Percentiles rank a stretch among this genome's conserved stretches.
phyloP scores from a whole-genome alignment of 35 echinoderm and acorn worm species.

The Apostichopus parvimensis region DNA sequence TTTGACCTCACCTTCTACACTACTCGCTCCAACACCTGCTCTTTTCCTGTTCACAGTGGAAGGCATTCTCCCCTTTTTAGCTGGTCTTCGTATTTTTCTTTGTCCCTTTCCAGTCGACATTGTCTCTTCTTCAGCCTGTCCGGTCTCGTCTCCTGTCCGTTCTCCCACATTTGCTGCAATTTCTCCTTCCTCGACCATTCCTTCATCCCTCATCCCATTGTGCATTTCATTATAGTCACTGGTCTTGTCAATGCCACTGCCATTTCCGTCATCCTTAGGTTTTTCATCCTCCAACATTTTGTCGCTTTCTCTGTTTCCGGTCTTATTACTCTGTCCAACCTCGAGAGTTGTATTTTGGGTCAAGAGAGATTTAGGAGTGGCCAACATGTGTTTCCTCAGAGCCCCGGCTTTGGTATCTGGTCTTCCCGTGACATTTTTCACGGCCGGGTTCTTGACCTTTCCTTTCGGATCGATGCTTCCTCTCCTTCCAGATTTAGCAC shows the following conservation, averaged over 20 bases:
- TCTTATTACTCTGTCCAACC: not conserved
- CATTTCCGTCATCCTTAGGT: not conserved
- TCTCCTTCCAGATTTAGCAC: not conserved
- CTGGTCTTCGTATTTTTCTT: not conserved
- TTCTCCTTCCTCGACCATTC: not conserved
- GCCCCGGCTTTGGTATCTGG: conserved; percentile 83
- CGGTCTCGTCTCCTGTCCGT: no score
- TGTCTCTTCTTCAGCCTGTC: not conserved
- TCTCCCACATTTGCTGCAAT: not conserved
- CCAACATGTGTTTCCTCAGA: conserved; percentile 79
- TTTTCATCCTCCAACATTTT: not conserved
- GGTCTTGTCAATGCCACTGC: not conserved
- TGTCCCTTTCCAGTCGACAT: not conserved
- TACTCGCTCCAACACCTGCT: not conserved
- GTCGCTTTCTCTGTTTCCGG: not conserved
- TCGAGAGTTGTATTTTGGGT: conserved; percentile 53
- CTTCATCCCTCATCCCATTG: no score
- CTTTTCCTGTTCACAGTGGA: not conserved
- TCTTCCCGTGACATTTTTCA: conserved; percentile 85
- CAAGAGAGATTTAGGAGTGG: conserved; percentile 65
- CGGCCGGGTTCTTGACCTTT: conserved; percentile 68
- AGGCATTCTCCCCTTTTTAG: conserved; percentile 10
- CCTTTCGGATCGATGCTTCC: conserved; percentile 25
- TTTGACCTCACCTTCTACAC: not conserved
- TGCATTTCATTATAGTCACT: not conserved